A percentile compares a stretch with the other conserved stretches of the same genome.
Conservation (phyloP, 2,113 vertebrate genomes). For the Phrynosoma blainvillii region DNA sequence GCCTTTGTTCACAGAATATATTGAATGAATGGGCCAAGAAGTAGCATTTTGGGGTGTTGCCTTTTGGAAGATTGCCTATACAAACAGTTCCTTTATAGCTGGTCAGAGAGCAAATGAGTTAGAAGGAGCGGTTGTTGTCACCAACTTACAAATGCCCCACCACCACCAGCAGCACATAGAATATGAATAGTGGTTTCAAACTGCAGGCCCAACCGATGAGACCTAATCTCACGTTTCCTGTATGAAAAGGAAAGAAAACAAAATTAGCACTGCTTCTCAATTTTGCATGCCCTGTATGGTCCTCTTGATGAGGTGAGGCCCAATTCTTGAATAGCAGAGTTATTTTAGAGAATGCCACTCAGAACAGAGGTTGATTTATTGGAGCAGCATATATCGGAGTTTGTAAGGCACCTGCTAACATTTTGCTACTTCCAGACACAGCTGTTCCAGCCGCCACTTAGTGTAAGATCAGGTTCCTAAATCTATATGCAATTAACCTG, state of each 20-base stretch:
- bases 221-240: slow-evolving; percentile 37
- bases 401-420: slow-evolving; percentile 36
- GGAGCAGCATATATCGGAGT: slow-evolving; percentile 5
- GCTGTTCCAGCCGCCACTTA: slow-evolving; percentile 32
- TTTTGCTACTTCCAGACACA: slow-evolving; percentile 27
- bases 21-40: background rate
- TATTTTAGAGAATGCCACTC: slow-evolving; percentile 25
- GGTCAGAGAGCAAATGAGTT: slow-evolving; percentile 10
- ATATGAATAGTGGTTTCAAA: slow-evolving; percentile 28
- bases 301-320: slow-evolving; percentile 33
- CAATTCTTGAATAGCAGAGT: slow-evolving; percentile 29
- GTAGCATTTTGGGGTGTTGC: background rate
- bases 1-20: background rate
- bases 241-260: slow-evolving; percentile 38
- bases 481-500: slow-evolving; percentile 46
- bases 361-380: slow-evolving; percentile 24
- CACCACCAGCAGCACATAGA: background rate
- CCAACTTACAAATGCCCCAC: background rate
- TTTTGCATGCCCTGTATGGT: slow-evolving; percentile 7
- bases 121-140: slow-evolving; percentile 6
- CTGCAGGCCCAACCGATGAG: slow-evolving; percentile 6
- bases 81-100: slow-evolving; percentile 14
- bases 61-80: background rate
- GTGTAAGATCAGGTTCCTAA: slow-evolving; percentile 41
- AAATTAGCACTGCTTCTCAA: slow-evolving; percentile 22